Base-by-base conservation (phyloP, 2,797 vertebrate species). In the Eulemur mongoz region DNA sequence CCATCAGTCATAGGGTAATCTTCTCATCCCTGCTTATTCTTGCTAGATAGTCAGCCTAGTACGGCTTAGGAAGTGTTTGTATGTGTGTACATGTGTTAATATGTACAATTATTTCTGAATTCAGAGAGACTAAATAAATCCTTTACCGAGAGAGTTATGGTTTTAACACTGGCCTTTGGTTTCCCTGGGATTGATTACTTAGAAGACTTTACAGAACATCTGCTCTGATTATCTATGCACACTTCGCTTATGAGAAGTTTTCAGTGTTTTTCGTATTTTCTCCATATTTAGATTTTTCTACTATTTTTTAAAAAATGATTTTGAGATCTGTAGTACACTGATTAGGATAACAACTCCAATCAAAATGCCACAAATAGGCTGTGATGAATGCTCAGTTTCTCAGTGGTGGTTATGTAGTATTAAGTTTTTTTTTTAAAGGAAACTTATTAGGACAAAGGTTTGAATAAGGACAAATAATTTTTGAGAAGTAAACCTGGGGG, bases 241-340 rank as follows among this genome's bases (percentile, higher is more conserved):
- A 90, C 32, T 73, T 91, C 54, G 84, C 67, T 94, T 38, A 27
- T 72, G 90, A 89, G 25, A 87, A 27, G 13, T 40, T 84, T 89
- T 91, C n/a, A 82, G 45, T 8, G 35, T 88, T 91, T 93, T 61
- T 57, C 7, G 11, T 65, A n/a, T 70, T 87, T 67, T 81, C 30
- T 95, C 63, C 50, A 87, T 89, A 89, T 97, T 98, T 89, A 91
- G 93, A 89, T 95, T 80, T 79, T 92, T 80, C 12, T 88, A 23
- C 52, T 67, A 35, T 54, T 65, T 67, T 96, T 96, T 90, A 25
- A 89, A 82, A 88, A 92, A 79, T 22, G 27, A 79, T 45, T 89
- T 89, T 83, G 61, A 81, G 83, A 80, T 88, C 45, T 87, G 32
- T 80, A 81, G 63, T 82, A 35, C 45, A 72, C 89, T 87, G 83